These are phyloP conservation scores for Coregonus sp. DNA, from an alignment of 2,797 vertebrate species.

Conservation along the genomic window DNA sequence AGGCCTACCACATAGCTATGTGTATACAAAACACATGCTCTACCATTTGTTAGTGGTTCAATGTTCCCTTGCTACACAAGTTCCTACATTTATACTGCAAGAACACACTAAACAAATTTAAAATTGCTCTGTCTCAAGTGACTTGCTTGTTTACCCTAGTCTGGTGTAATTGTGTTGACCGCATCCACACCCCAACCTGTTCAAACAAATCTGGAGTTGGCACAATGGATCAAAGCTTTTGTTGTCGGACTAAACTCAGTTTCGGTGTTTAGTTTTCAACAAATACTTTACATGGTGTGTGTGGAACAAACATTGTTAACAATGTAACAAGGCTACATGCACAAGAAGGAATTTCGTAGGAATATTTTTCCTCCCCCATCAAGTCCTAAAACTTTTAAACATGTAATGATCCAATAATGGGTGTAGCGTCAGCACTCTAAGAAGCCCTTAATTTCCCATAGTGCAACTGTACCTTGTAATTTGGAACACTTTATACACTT, in stretches of 20 bases:
- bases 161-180: slow-evolving; percentile 44
- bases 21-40: neutral
- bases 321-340: neutral
- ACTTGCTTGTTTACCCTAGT: slow-evolving; percentile 38
- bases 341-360: neutral
- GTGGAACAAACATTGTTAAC: neutral
- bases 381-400: too few relatives aligned
- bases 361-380: too few relatives aligned
- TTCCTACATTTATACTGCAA: neutral
- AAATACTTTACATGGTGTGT: neutral
- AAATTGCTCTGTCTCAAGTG: slow-evolving; percentile 14
- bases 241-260: slow-evolving; percentile 31
- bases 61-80: slow-evolving; percentile 15
- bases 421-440: too few relatives aligned
- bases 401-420: too few relatives aligned
- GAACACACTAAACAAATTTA: slow-evolving; percentile 9
- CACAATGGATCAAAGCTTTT: slow-evolving; percentile 40
- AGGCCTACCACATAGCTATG: neutral
- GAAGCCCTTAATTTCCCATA: too few relatives aligned
- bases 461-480: too few relatives aligned
- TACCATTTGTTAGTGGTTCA: slow-evolving; percentile 6
- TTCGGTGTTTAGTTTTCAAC: slow-evolving; percentile 39
- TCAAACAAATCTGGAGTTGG: slow-evolving; percentile 59
- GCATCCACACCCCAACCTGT: slow-evolving; percentile 40
- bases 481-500: too few relatives aligned